A percentile compares a stretch with the other conserved stretches of the same genome.
phyloP scores from a whole-genome alignment of 1,140 invertebrate genomes.

The Triops longicaudatus region DNA sequence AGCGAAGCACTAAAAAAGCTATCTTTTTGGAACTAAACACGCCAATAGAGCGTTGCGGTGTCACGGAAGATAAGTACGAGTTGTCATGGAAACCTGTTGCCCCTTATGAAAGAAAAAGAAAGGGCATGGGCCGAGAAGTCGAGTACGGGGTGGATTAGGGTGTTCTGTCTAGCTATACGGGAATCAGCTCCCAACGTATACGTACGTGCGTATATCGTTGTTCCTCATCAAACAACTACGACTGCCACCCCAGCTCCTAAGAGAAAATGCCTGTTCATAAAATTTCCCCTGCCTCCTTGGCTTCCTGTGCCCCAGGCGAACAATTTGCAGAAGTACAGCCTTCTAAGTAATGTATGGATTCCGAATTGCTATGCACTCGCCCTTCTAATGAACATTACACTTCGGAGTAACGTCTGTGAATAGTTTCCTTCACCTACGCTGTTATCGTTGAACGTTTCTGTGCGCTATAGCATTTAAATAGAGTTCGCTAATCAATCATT shows the following conservation, averaged over 20 bases:
- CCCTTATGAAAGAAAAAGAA: background rate
- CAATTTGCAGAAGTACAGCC: background rate
- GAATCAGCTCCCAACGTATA: too few species aligned
- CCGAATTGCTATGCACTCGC: background rate
- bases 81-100: constrained; percentile 14
- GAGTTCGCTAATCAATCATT: too few species aligned
- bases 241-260: background rate
- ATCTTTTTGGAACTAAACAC: background rate
- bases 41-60: constrained; percentile 10
- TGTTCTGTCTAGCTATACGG: too few species aligned
- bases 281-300: background rate
- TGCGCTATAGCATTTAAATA: too few species aligned
- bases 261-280: background rate
- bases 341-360: background rate
- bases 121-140: too few species aligned
- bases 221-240: background rate
- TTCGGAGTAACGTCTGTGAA: background rate
- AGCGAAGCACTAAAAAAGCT: too few species aligned
- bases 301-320: background rate
- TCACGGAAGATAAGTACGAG: constrained; percentile 5
- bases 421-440: too few species aligned
- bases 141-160: too few species aligned
- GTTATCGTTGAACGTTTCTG: too few species aligned
- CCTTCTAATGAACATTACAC: background rate
- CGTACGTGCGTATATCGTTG: background rate